A percentile compares a stretch with the other conserved stretches of the same genome.
Evolutionary conservation across 2,888 invertebrate genomes (phyloP).

Genomic region (Xanthia icteritia): DNA sequence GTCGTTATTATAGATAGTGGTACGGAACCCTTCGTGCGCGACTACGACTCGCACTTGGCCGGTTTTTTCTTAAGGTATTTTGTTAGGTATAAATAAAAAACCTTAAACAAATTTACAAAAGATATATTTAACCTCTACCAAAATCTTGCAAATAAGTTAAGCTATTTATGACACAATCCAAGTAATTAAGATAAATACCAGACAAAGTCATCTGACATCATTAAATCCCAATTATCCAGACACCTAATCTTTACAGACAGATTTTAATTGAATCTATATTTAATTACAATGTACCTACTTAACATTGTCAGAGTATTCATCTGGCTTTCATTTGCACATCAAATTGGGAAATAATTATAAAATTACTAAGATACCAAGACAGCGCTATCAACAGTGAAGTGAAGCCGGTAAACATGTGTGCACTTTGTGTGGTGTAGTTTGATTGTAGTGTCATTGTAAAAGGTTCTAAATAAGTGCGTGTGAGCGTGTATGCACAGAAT

Average conservation of each 20-base stretch:
- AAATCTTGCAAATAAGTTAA: constrained; percentile 9
- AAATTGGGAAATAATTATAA: constrained; percentile 21
- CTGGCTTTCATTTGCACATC: constrained; percentile 24
- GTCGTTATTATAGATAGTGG: no score
- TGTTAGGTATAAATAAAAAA: neutral
- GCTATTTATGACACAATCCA: neutral
- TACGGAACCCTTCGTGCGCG: no score
- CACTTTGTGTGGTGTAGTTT: no score
- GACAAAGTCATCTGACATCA: constrained; percentile 17
- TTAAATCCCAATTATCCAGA: constrained; percentile 23
- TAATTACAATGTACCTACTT: neutral
- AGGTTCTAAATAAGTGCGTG: no score
- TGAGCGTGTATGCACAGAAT: no score
- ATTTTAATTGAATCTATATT: constrained; percentile 18
- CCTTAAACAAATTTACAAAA: neutral
- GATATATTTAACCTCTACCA: neutral
- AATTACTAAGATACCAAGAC: neutral
- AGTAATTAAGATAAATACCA: constrained; percentile 35
- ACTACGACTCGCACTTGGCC: no score
- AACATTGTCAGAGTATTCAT: neutral
- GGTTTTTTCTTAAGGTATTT: neutral
- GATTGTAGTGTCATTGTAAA: no score
- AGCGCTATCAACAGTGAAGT: no score
- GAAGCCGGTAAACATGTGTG: no score
- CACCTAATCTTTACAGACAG: constrained; percentile 5